phyloP scores from a whole-genome alignment of 2,888 invertebrate species.

The Leptopilina myrica region DNA sequence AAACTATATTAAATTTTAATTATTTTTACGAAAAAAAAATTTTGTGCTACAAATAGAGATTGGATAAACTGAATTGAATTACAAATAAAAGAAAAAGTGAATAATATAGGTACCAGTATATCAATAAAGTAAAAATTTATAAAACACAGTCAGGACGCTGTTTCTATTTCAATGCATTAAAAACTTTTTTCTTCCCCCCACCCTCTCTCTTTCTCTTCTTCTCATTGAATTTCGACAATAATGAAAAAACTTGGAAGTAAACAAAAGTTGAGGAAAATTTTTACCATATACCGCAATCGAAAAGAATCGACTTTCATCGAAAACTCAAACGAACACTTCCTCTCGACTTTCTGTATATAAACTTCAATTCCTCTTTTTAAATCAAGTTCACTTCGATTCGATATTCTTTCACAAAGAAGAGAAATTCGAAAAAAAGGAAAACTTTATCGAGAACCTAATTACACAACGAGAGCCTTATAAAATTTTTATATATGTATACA shows the following conservation, averaged over 20 bases:
- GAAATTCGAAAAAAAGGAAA: background rate
- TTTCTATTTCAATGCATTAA: slow-evolving; percentile 2
- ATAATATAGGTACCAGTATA: background rate
- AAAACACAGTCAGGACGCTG: background rate
- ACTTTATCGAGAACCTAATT: slow-evolving; percentile 28
- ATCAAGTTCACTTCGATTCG: slow-evolving; percentile 1
- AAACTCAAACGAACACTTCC: slow-evolving; percentile 26
- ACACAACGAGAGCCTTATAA: slow-evolving; percentile 5
- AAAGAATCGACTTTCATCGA: slow-evolving; percentile 20
- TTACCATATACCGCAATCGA: slow-evolving; percentile 21
- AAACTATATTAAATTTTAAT: too few relatives aligned
- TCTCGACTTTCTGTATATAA: slow-evolving; percentile 21
- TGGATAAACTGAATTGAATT: background rate
- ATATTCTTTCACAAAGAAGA: slow-evolving; percentile 8
- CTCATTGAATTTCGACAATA: slow-evolving; percentile 24
- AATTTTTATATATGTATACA: background rate
- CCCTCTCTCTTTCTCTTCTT: background rate
- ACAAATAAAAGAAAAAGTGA: slow-evolving; percentile 1
- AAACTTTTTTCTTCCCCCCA: background rate
- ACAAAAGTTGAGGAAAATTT: slow-evolving; percentile 20
- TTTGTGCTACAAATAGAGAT: too few relatives aligned
- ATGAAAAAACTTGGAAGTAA: slow-evolving; percentile 39
- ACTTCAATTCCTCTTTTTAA: slow-evolving; percentile 24
- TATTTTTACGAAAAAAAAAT: too few relatives aligned
- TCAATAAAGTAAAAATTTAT: background rate